These are phyloP conservation scores for Diaperis boleti DNA, from an alignment of 2,888 invertebrate species.

Conservation along the genomic window DNA sequence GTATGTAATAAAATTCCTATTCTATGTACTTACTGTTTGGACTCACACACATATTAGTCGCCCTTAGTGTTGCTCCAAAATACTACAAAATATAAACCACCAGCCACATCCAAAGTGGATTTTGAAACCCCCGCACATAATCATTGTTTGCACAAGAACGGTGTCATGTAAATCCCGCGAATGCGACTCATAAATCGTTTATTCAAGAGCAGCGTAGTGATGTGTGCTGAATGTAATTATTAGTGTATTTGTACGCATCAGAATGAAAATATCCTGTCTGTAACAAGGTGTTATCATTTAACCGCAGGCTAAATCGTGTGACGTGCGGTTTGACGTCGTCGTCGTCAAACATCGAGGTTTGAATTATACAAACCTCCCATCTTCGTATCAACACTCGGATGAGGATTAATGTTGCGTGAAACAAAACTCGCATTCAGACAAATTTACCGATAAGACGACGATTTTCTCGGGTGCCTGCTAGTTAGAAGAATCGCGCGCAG, in stretches of 20 bases:
- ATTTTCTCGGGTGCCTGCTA: too few relatives aligned
- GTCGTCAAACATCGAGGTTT: constrained; percentile 19
- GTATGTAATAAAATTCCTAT: too few relatives aligned
- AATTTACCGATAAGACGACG: not conserved
- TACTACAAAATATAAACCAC: too few relatives aligned
- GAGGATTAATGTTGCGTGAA: constrained; percentile 2
- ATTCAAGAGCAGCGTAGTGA: constrained; percentile 19
- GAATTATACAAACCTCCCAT: constrained; percentile 3
- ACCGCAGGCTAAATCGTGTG: constrained; percentile 43
- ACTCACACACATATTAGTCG: too few relatives aligned
- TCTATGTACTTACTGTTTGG: too few relatives aligned
- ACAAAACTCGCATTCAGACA: not conserved
- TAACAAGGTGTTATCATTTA: constrained; percentile 47
- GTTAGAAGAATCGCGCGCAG: not conserved
- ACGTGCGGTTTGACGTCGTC: constrained; percentile 38
- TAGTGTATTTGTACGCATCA: constrained; percentile 33
- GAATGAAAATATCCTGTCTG: constrained; percentile 46
- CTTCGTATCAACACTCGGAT: constrained; percentile 7
- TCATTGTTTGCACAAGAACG: constrained; percentile 6
- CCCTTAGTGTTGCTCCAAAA: too few relatives aligned
- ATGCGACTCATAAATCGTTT: constrained; percentile 28
- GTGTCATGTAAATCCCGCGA: constrained; percentile 9
- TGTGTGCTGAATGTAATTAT: constrained; percentile 37
- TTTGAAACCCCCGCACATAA: too few relatives aligned
- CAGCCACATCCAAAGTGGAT: too few relatives aligned